These are phyloP conservation scores for Cepaea nemoralis DNA, from an alignment of 1,140 invertebrate species.

Conservation along the genomic window DNA sequence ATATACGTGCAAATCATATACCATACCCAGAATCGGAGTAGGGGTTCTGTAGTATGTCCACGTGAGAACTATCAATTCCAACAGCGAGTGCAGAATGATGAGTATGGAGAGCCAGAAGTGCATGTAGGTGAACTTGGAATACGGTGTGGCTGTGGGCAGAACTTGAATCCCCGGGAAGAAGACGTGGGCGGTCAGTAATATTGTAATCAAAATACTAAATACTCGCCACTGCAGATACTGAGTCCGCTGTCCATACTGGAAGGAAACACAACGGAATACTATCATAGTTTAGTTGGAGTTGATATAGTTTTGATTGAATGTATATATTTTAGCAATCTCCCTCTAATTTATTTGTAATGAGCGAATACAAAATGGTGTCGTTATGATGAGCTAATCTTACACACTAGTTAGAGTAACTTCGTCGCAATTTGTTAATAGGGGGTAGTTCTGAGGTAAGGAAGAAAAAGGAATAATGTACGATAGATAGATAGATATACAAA, in stretches of 20 bases:
- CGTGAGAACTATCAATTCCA: neutral
- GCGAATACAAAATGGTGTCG: no score
- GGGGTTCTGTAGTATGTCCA: neutral
- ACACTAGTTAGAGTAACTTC: no score
- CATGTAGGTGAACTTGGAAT: neutral
- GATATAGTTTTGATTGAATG: no score
- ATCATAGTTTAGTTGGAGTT: no score
- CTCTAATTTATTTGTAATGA: no score
- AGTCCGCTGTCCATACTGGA: neutral
- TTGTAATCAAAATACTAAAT: neutral
- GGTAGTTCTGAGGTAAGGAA: no score
- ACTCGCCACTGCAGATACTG: constrained; percentile 2
- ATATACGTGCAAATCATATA: no score
- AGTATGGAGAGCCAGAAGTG: neutral
- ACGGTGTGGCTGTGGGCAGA: neutral
- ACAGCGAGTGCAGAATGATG: neutral
- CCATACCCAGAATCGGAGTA: neutral
- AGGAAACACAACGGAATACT: no score
- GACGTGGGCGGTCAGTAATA: neutral
- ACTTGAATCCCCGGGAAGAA: neutral
- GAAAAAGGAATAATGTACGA: neutral
- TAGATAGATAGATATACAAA: neutral
- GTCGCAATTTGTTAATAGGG: no score
- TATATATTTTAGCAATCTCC: no score
- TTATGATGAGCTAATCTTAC: no score